These are phyloP conservation scores for Pangasius djambal DNA, from an alignment of 2,797 vertebrate species.

Conservation along the genomic window DNA sequence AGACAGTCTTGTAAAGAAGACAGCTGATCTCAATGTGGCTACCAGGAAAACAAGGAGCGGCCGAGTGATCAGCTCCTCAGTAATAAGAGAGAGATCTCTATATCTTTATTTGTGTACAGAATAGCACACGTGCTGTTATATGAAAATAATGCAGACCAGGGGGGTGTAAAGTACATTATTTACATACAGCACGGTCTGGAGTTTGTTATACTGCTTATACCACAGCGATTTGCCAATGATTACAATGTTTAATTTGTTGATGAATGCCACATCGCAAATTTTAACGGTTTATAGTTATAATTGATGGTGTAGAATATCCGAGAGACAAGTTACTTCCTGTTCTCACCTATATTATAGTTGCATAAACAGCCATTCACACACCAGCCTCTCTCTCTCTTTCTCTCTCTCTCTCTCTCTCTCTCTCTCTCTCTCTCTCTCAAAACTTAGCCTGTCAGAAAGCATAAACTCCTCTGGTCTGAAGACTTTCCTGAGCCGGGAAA, in stretches of 20 bases:
- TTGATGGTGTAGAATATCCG: background rate
- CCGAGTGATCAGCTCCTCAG: slow-evolving; percentile 67
- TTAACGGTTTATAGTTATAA: background rate
- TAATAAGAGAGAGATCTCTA: slow-evolving; percentile 52
- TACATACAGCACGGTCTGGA: background rate
- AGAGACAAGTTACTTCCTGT: background rate
- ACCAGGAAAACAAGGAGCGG: slow-evolving; percentile 86
- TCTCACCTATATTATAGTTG: background rate
- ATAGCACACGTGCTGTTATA: background rate
- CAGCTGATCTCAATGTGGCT: slow-evolving; percentile 71
- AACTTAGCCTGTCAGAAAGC: background rate
- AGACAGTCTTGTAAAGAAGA: slow-evolving; percentile 72
- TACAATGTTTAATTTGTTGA: background rate
- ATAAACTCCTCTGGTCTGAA: too few relatives aligned
- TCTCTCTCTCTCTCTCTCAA: background rate
- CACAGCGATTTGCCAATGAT: background rate
- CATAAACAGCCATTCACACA: background rate
- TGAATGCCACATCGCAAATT: background rate
- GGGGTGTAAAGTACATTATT: background rate
- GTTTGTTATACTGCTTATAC: background rate
- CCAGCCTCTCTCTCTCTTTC: background rate
- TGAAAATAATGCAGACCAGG: background rate
- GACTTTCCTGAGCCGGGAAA: too few relatives aligned
- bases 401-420: background rate
- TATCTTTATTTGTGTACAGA: background rate